A percentile compares a stretch with the other conserved stretches of the same genome.
Conservation (phyloP, 2,113 vertebrate genomes). For the Pterocles orientalis region DNA sequence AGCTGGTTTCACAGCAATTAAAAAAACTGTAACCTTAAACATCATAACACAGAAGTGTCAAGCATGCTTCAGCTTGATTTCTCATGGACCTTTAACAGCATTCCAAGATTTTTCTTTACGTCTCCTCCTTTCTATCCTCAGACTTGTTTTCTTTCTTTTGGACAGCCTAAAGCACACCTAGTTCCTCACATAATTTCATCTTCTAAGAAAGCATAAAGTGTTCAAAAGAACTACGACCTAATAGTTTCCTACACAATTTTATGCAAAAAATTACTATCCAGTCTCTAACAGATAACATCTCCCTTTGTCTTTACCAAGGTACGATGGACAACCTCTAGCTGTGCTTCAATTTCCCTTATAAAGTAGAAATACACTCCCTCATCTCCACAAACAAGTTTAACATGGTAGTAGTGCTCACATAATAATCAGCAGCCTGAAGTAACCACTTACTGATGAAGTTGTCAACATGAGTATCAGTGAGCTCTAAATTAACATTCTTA, state of each 20-base stretch:
- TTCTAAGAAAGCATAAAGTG: neutral
- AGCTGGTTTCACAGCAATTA: neutral
- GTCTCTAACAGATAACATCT: neutral
- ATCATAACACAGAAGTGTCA: neutral
- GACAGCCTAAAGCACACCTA: neutral
- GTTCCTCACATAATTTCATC: neutral
- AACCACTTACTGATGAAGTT: neutral
- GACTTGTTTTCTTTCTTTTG: neutral
- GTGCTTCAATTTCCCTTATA: neutral
- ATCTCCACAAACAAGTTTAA: neutral
- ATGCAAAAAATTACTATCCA: neutral
- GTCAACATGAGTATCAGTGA: neutral
- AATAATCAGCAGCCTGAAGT: neutral
- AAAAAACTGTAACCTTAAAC: neutral
- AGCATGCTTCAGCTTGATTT: neutral
- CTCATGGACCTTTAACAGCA: neutral
- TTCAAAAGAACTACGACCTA: neutral
- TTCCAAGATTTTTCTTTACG: neutral
- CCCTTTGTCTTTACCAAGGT: neutral
- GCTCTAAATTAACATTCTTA: neutral
- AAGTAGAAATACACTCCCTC: neutral
- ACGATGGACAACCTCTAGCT: neutral
- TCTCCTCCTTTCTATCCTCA: neutral
- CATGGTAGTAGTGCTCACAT: neutral
- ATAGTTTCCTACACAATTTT: neutral